Conservation (phyloP, 2,113 vertebrate species). For the Empidonax traillii region DNA sequence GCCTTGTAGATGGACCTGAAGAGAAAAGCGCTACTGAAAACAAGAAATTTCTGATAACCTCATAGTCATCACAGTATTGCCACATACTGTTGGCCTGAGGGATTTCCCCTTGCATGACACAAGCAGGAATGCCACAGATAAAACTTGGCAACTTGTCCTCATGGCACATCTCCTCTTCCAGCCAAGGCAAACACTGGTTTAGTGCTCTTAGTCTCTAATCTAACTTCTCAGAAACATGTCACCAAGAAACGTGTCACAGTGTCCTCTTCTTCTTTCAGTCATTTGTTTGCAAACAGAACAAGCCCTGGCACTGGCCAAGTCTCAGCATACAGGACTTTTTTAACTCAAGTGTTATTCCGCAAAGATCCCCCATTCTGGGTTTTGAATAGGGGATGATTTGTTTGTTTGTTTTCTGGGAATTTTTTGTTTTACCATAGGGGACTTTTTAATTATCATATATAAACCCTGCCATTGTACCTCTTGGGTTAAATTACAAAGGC, state of each 20-base stretch:
- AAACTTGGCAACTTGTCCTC: neutral
- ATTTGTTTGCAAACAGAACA: neutral
- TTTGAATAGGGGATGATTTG: neutral
- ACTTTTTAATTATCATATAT: neutral
- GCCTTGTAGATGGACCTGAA: neutral
- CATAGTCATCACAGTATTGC: neutral
- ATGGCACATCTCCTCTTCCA: neutral
- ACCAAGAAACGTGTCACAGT: neutral
- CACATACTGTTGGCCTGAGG: neutral
- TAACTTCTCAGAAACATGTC: neutral
- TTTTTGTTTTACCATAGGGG: neutral
- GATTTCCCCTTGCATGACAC: neutral
- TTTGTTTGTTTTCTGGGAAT: neutral
- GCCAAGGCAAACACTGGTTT: neutral
- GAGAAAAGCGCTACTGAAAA: neutral
- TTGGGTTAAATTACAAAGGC: neutral
- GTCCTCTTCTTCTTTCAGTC: neutral
- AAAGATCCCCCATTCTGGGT: accelerated
- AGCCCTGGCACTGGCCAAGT: neutral
- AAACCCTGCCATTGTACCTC: neutral
- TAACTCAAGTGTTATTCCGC: neutral
- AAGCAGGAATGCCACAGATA: neutral
- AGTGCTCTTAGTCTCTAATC: neutral
- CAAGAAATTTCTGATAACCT: neutral
- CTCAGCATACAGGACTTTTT: neutral